phyloP scores from a whole-genome alignment of 2,888 invertebrate genomes.

The Drosophila multiciliata region DNA sequence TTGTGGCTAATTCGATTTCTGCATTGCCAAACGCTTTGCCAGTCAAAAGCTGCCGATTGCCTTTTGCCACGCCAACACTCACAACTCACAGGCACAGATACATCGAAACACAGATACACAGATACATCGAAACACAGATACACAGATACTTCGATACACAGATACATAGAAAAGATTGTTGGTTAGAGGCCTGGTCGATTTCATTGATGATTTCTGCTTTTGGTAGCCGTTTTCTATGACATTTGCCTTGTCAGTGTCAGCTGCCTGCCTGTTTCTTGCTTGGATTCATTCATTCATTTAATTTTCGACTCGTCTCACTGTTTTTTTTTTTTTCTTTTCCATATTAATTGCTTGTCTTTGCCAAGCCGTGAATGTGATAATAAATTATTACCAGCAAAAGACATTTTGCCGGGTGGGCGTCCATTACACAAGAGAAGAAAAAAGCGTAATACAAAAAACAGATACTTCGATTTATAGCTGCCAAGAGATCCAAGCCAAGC shows the following conservation, averaged over 20 bases:
- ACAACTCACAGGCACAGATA: conserved; percentile 32
- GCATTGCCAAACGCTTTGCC: conserved; percentile 76
- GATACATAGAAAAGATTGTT: conserved; percentile 25
- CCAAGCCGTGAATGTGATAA: conserved; percentile 76
- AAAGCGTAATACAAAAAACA: conserved; percentile 16
- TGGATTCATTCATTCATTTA: conserved; percentile 77
- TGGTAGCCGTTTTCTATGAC: conserved; percentile 21
- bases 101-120: conserved; percentile 40
- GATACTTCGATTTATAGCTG: conserved; percentile 47
- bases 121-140: conserved; percentile 41
- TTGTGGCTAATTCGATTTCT: conserved; percentile 79
- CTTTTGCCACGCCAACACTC: conserved; percentile 72
- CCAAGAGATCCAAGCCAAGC: conserved; percentile 14
- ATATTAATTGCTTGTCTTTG: conserved; percentile 72
- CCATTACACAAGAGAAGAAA: conserved; percentile 38
- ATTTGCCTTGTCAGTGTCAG: conserved; percentile 52
- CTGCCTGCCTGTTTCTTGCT: conserved; percentile 19
- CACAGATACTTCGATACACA: conserved; percentile 20
- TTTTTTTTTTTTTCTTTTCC: background rate
- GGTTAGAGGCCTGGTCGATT: conserved; percentile 54
- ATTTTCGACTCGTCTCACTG: conserved; percentile 38
- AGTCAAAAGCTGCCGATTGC: conserved; percentile 78
- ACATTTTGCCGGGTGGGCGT: conserved; percentile 67
- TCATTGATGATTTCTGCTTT: conserved; percentile 71
- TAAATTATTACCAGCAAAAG: conserved; percentile 76